Conservation (phyloP, 2,113 vertebrate species). For the Epinephelus fuscoguttatus region DNA sequence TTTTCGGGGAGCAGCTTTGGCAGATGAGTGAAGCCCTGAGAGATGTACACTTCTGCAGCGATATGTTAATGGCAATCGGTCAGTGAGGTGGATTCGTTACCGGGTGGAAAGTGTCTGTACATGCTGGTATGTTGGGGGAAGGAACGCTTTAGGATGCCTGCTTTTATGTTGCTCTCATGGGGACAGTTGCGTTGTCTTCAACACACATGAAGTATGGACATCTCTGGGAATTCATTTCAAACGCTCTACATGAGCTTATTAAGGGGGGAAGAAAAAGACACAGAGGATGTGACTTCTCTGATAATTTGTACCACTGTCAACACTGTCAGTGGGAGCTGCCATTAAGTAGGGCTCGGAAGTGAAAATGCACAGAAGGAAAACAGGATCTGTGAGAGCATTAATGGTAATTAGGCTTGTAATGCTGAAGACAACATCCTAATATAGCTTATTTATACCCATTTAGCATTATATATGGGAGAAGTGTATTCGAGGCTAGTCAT, state of each 20-base stretch:
- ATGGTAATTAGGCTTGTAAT: neutral
- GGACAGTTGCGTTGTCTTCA: conserved; percentile 3
- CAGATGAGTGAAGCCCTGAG: conserved; percentile 10
- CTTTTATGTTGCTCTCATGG: conserved; percentile 32
- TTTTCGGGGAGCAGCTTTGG: neutral
- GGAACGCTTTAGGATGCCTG: conserved; percentile 12
- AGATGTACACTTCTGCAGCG: conserved; percentile 4
- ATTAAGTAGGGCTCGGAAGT: neutral
- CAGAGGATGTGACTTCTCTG: neutral
- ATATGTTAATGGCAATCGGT: conserved; percentile 1
- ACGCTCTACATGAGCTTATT: conserved; percentile 11
- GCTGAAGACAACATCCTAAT: neutral
- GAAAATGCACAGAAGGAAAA: neutral
- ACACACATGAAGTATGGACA: neutral
- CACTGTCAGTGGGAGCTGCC: neutral
- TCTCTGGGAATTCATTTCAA: conserved; percentile 31
- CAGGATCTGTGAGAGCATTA: conserved; percentile 1
- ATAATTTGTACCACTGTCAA: conserved; percentile 29
- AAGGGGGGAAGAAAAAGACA: neutral
- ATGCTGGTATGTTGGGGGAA: neutral
- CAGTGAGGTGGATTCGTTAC: conserved; percentile 27
- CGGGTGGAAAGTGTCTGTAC: neutral
- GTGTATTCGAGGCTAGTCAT: neutral
- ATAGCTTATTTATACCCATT: neutral
- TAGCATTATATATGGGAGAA: neutral